phyloP scores from a whole-genome alignment of 1,140 invertebrate species.

The Chrysomallon squamiferum region DNA sequence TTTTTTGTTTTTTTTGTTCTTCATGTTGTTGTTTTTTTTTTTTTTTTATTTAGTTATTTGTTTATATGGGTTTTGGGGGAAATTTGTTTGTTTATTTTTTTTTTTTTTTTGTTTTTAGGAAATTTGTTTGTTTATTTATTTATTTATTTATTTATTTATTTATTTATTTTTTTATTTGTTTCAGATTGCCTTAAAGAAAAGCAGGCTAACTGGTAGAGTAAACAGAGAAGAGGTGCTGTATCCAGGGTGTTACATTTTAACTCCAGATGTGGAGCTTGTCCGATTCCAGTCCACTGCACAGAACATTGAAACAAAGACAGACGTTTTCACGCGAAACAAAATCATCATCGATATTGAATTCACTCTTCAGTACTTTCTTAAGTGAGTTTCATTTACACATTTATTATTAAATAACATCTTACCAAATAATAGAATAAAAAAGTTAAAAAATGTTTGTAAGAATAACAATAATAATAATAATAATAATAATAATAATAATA shows the following conservation, averaged over 20 bases:
- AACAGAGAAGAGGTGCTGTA: constrained; percentile 23
- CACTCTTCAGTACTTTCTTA: background rate
- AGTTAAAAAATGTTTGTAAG: background rate
- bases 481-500: background rate
- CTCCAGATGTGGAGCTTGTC: constrained; percentile 22
- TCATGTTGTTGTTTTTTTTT: too few species aligned
- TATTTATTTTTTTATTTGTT: too few species aligned
- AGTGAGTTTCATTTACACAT: too few species aligned
- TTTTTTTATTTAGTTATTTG: too few species aligned
- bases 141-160: too few species aligned
- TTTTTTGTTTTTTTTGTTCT: too few species aligned
- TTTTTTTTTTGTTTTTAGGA: too few species aligned
- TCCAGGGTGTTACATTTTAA: constrained; percentile 35
- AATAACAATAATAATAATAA: background rate
- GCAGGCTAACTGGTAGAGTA: constrained; percentile 28
- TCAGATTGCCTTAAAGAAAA: constrained; percentile 35
- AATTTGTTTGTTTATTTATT: too few species aligned
- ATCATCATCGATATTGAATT: constrained; percentile 3
- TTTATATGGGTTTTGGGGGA: too few species aligned
- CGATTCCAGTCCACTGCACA: constrained; percentile 12
- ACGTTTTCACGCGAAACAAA: constrained; percentile 17
- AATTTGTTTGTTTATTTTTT: too few species aligned
- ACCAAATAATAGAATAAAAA: background rate
- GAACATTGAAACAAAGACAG: constrained; percentile 10
- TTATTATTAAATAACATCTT: background rate